These are phyloP conservation scores for Oreochromis grahami DNA, from an alignment of 2,797 vertebrate genomes.

Conservation along the genomic window DNA sequence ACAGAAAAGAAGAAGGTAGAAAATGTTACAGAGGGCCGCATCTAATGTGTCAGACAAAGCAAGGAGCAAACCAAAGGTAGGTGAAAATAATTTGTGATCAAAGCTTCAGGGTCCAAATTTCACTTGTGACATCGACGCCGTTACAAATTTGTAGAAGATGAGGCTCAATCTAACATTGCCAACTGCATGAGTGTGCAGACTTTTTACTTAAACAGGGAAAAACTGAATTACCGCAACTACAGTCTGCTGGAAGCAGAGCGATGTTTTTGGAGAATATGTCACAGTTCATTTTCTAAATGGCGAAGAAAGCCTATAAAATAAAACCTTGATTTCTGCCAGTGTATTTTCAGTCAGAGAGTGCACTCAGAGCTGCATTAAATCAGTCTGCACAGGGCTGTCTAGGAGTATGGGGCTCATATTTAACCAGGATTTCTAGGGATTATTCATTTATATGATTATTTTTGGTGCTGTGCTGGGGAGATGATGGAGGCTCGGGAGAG, in stretches of 20 bases:
- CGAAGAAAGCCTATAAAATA: background rate
- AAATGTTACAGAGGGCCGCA: conserved; percentile 91
- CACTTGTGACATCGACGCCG: background rate
- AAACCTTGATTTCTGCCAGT: background rate
- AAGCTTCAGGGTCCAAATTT: background rate
- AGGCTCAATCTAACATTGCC: background rate
- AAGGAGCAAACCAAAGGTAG: conserved; percentile 93
- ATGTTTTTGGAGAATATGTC: background rate
- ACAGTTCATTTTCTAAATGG: background rate
- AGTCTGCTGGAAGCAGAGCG: background rate
- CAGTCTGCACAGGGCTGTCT: conserved; percentile 32
- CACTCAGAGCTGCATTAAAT: conserved; percentile 8
- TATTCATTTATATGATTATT: conserved; percentile 69
- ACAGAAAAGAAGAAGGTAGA: conserved; percentile 12
- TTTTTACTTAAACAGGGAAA: background rate
- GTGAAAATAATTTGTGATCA: conserved; percentile 12
- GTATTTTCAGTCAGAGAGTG: background rate
- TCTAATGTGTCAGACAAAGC: conserved; percentile 92
- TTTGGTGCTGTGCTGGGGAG: conserved; percentile 31
- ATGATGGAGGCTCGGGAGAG: conserved; percentile 28
- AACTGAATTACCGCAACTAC: background rate
- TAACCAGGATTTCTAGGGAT: conserved; percentile 69
- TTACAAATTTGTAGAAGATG: background rate
- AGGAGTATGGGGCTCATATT: conserved; percentile 48
- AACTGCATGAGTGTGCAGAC: background rate